Evolutionary conservation across 2,113 vertebrate species (phyloP).

Genomic region (Heteronetta atricapilla): DNA sequence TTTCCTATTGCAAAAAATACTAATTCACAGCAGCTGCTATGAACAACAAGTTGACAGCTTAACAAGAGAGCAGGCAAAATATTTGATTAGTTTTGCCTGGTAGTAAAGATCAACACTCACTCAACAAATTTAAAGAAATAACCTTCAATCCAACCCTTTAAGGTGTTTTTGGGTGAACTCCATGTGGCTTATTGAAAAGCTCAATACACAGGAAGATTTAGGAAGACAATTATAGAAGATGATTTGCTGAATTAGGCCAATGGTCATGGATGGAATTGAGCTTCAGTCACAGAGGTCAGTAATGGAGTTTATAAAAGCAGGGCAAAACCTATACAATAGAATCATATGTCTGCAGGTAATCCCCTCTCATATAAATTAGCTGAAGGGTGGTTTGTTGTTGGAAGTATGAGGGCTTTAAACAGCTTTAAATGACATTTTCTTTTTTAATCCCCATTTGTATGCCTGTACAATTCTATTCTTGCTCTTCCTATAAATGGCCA

Average conservation of each 20-base stretch:
- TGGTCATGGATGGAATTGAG: not conserved
- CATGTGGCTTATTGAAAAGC: not conserved
- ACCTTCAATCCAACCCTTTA: not conserved
- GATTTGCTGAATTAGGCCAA: not conserved
- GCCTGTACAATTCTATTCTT: not conserved
- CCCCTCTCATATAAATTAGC: not conserved
- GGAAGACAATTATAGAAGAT: not conserved
- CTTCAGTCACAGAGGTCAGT: not conserved
- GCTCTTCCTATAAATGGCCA: not conserved
- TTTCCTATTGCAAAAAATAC: not conserved
- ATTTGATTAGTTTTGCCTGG: not conserved
- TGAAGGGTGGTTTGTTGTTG: not conserved
- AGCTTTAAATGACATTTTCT: not conserved
- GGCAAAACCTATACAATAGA: accelerated
- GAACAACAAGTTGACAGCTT: not conserved
- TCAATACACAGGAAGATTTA: not conserved
- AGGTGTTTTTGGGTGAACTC: not conserved
- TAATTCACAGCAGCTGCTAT: not conserved
- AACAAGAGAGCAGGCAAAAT: not conserved
- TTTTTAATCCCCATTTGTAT: not conserved
- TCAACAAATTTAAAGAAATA: not conserved
- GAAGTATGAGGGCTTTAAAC: not conserved
- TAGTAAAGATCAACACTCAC: not conserved
- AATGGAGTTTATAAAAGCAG: not conserved
- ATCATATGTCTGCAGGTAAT: not conserved